phyloP scores from a whole-genome alignment of 2,888 invertebrate genomes.

The Drosophila yooni region DNA sequence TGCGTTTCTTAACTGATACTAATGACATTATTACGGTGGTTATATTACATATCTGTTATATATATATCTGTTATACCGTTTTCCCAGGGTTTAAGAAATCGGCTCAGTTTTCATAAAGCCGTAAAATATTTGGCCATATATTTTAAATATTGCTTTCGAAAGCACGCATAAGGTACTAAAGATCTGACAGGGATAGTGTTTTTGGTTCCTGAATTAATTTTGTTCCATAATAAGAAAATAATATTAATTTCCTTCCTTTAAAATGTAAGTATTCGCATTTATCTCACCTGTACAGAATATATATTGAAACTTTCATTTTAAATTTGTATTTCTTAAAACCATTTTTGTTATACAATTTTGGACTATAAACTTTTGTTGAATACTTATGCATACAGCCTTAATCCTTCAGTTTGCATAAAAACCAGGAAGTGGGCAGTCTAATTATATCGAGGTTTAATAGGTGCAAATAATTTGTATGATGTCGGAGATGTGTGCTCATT shows the following conservation, averaged over 20 bases:
- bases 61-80: neutral
- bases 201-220: neutral
- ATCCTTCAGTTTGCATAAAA: neutral
- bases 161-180: neutral
- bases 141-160: neutral
- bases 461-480: neutral
- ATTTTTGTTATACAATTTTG: neutral
- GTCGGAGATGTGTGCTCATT: neutral
- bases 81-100: neutral
- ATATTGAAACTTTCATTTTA: neutral
- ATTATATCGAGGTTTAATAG: neutral
- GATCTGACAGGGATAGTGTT: neutral
- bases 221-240: neutral
- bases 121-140: neutral
- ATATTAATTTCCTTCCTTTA: neutral
- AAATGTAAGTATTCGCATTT: neutral
- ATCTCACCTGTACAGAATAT: neutral
- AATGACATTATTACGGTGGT: neutral
- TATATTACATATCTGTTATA: too few relatives aligned
- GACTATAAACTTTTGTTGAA: neutral
- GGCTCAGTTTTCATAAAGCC: neutral
- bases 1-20: neutral
- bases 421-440: neutral
- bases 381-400: neutral
- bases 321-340: neutral